Base-by-base conservation (phyloP, 35 echinoderm and acorn worm genomes). In the Ophioderma brevispina region DNA sequence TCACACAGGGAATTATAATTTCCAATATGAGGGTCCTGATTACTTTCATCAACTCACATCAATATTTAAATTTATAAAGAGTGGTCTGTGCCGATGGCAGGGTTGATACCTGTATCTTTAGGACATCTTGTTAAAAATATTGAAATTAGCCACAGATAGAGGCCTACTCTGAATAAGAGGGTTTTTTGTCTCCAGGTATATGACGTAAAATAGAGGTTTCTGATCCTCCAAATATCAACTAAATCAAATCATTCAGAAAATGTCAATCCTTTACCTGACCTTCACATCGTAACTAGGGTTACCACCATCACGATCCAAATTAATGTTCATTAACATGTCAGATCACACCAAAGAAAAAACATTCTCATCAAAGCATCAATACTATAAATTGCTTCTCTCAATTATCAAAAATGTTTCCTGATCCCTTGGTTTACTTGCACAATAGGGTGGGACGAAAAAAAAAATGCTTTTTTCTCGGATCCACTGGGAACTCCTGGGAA, bases 131-230 rank as follows among this genome's bases (percentile, higher is more conserved):
- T 13, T 34, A 18, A 37, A 1, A 17, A 36, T 80, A n/a, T n/a
- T 35, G 78, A 80, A 80, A 80, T 80, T 34, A 80, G 36, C 34
- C 34, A 80, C 2, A 35, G 33, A 83, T 83, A 38, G 21, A 83
- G n/a, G 42, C 50, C 81, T 83, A 19, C 38, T 43, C 28, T 83
- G 81, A 43, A 43, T 83, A 49, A 83, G 1, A 17, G 81, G 38
- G 42, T 83, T 42, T 46, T 17, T 52, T 83, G 81, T 46, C 81
- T 42, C 81, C 81, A 83, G 6, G 81, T 83, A 32, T 83, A 83
- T 83, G 10, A 5, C 15, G 39, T 39, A 18, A 83, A 32, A 1
- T 49, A 17, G 2, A 40, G 81, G 40, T 83, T 83, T 19, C 32
- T 21, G 37, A 83, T 32, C 13, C 81, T 38, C 81, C 81, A 83